Evolutionary conservation across 2,797 vertebrate species (phyloP), one percentile per base, ranked within the genome.

Genomic region (Gymnoscopelus braueri): DNA sequence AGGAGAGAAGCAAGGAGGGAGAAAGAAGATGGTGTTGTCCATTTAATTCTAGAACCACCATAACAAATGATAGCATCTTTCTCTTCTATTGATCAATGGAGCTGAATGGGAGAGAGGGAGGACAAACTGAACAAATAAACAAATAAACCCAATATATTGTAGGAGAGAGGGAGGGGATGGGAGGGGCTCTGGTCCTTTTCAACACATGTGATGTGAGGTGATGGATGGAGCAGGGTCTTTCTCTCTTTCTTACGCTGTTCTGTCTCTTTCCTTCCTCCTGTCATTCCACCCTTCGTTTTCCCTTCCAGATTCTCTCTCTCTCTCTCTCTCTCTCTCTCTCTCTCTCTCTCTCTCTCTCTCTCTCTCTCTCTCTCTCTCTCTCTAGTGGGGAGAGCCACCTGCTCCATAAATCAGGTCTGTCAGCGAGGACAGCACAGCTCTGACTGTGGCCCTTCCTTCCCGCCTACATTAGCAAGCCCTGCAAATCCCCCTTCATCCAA

Each of bases 401-500:
- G 90, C 74, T 80, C 85, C 87, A 92, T 93, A 91, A 93, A 94
- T 93, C 93, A 92, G 82, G 73, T 80, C 73, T 60, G 76, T 78
- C 74, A 70, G 60, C 68, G 75, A 65, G 84, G 86, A 89, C 72
- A 80, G 80, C 75, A 71, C 83, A 76, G 83, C 78, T 81, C 80
- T 84, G 81, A 84, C 84, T 65, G 64, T 74, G 81, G 77, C 70
- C 81, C 82, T 82, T 83, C 72, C 67, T 55, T 85, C 77, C 75
- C 3, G 63, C 75, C 78, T 79, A 81, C 83, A 91, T 87, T 89
- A 87, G 77, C 69, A 66, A 77, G 72, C 73, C 50, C 70, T 75
- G 77, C 84, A 88, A 88, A 92, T 86, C 78, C 66, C 53, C 32
- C 44, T 19, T 39, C 39, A 10, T 47, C 48, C 72, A 44, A 8